Evolutionary conservation across 2,797 vertebrate genomes (phyloP).

Genomic region (Chelmon rostratus): DNA sequence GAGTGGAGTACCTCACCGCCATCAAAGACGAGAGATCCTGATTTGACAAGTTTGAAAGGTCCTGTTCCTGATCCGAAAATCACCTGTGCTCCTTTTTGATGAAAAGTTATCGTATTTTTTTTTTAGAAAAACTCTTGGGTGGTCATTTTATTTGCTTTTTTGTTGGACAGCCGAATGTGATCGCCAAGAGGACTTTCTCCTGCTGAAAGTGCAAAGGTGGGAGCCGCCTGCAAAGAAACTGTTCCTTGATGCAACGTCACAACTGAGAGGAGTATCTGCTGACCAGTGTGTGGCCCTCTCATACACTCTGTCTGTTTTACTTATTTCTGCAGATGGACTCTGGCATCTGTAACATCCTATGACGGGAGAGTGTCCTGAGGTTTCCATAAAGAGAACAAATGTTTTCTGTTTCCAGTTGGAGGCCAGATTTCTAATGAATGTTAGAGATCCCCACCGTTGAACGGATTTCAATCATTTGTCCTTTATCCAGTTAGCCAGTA

Average conservation of each 20-base stretch:
- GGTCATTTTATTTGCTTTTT: neutral
- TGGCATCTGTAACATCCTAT: neutral
- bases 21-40: neutral
- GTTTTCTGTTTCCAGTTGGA: neutral
- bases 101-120: neutral
- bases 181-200: neutral
- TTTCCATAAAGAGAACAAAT: neutral
- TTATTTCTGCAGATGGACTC: neutral
- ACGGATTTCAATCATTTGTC: neutral
- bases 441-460: neutral
- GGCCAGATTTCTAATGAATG: neutral
- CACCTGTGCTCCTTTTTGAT: constrained; percentile 18
- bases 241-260: neutral
- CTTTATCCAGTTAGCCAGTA: neutral
- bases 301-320: neutral
- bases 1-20: constrained; percentile 57
- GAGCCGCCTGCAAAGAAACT: constrained; percentile 3
- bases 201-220: neutral
- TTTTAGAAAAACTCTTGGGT: neutral
- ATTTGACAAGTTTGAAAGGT: neutral
- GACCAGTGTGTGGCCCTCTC: neutral
- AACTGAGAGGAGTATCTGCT: constrained; percentile 1
- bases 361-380: neutral
- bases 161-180: neutral
- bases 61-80: no score